Percentiles rank a stretch among this genome's conserved stretches.
Conservation (phyloP, 2,797 vertebrate species). For the Spinus olivaceus region DNA sequence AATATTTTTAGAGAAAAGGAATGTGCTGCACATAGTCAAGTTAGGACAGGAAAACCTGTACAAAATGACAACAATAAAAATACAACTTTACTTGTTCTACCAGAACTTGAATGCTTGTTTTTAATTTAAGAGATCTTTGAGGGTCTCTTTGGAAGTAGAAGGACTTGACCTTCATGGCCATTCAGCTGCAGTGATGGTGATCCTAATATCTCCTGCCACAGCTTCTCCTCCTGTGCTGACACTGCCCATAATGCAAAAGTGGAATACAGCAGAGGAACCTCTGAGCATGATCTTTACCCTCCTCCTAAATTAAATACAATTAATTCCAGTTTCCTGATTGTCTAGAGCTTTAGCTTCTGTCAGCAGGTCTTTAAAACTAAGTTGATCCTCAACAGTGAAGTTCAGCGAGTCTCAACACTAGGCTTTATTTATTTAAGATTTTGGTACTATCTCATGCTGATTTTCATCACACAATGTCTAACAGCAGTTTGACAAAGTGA, state of each 20-base stretch:
- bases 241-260: background rate
- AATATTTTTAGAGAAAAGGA: background rate
- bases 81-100: background rate
- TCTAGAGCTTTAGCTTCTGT: background rate
- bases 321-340: background rate
- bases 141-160: background rate
- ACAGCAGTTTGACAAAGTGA: background rate
- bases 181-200: background rate
- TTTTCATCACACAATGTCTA: background rate
- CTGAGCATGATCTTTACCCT: background rate
- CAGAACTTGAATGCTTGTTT: background rate
- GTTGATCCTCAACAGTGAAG: background rate
- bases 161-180: background rate
- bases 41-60: background rate
- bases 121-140: background rate
- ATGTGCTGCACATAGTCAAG: background rate
- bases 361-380: background rate
- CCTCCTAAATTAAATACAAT: background rate
- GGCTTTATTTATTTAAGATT: background rate
- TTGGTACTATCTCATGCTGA: background rate
- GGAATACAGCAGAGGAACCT: background rate
- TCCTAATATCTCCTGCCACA: background rate
- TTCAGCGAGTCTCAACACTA: background rate
- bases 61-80: background rate
- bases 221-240: background rate